phyloP scores from a whole-genome alignment of 2,113 vertebrate species.

The Circaetus gallicus region DNA sequence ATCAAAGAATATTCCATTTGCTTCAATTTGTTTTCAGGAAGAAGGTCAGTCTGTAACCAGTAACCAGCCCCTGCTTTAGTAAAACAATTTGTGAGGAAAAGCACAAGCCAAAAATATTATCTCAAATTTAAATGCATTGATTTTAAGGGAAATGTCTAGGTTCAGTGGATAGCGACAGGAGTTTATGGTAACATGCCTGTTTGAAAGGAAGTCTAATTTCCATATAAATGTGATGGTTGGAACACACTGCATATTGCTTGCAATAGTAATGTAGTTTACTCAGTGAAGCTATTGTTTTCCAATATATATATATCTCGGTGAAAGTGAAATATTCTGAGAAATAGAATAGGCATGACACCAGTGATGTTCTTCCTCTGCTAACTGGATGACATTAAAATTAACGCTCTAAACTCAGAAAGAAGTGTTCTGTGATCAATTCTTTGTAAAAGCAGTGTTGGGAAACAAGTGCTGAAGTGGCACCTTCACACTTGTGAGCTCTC shows the following conservation, averaged over 20 bases:
- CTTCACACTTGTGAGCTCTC: neutral
- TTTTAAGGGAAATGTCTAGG: neutral
- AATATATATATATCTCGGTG: neutral
- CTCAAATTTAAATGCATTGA: slow-evolving; percentile 53
- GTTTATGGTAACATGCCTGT: slow-evolving; percentile 3
- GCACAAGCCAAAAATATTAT: neutral
- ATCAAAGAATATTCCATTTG: neutral
- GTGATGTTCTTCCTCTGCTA: neutral
- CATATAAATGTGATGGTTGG: slow-evolving; percentile 57
- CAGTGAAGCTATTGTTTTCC: slow-evolving; percentile 17
- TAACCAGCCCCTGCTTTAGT: neutral
- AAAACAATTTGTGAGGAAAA: neutral
- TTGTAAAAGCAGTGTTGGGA: neutral
- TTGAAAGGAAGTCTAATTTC: slow-evolving; percentile 34
- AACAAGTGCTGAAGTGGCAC: neutral
- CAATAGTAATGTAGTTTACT: neutral
- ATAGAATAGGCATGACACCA: neutral
- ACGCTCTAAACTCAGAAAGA: neutral
- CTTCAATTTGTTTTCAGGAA: neutral
- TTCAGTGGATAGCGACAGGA: slow-evolving; percentile 20
- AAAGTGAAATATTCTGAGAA: neutral
- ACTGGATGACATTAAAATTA: neutral
- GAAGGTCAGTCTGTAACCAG: neutral
- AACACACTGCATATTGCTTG: neutral
- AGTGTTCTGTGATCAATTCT: neutral